Evolutionary conservation across 2,113 vertebrate species (phyloP), one percentile per base, ranked within the genome.

Genomic region (Daphoenositta chrysoptera): DNA sequence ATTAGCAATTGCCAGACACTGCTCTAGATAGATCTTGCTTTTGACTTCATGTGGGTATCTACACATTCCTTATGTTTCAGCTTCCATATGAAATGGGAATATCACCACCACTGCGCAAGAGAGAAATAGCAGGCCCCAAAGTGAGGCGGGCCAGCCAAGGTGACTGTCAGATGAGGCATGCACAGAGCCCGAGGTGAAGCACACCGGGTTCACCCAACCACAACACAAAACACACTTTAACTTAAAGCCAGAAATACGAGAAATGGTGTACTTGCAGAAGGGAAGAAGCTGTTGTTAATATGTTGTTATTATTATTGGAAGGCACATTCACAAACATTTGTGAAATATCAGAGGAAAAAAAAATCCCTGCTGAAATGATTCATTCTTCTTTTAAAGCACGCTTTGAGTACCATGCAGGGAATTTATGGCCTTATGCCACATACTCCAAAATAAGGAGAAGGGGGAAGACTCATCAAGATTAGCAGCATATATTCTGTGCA

Each of bases 241-340:
- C 35, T 64, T 33, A 35, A 76, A 88, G 58, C 58, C 90, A 72
- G 58, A 65, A 86, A 53, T 37, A 65, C 5, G 13, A 86, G 63
- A 10, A 61, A 58, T 6, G 9, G 27, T 69, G 78, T 39, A 57
- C 51, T 93, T 35, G 54, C 54, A 93, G 50, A 90, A 73, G 51
- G 42, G 58, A 92, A 89, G 54, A 92, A 83, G 71, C 60, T 69
- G 75, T n/a, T 75, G 56, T 69, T 85, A 87, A 61, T 75, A 66
- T 33, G 61, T 66, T 80, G 72, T 93, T 91, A n/a, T 82, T 91
- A n/a, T 82, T 91, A 85, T 26, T 94, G 95, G 92, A 94, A 92
- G n/a, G 57, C 53, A 48, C 6, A 2, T 64, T 90, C 57, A 82
- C 87, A 96, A 90, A 95, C 70, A 72, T 65, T 83, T 94, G 75